Evolutionary conservation across 2,113 vertebrate species (phyloP), one percentile per base, ranked within the genome.

Genomic region (Colossoma macropomum): DNA sequence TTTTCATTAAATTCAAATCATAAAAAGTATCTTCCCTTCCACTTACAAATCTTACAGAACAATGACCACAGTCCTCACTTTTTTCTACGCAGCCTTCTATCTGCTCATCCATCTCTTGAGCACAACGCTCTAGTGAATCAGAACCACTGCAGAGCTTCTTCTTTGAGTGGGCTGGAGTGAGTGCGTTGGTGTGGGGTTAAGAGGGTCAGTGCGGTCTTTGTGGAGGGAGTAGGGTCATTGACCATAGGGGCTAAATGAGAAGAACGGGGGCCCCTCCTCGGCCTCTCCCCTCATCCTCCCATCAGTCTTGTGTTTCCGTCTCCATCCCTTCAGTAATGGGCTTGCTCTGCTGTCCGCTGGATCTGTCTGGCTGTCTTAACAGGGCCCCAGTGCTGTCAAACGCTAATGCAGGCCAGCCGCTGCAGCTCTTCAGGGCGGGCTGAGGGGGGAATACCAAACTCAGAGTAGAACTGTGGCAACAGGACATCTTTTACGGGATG

Each of bases 261-360:
- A 77, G 89, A 87, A 86, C 79, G 79, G 87, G 79, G 54, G 52
- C 84, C 72, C 75, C 30, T 30, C 89, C 84, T 89, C 86, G 86
- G 81, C 83, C 86, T 88, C 78, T 79, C 78, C 34, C 25, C 65
- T 75, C 56, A 32, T 82, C 81, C 89, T 80, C 66, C 88, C 86
- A 80, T 66, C 85, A 83, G 88, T 86, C 86, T 89, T 90, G 70
- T 79, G 78, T 86, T 90, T 90, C 89, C 86, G 69, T 92, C 89
- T 84, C 60, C 85, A 21, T 88, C 90, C 86, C 86, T 32, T 81
- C 60, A 76, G 87, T 90, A 88, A 91, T 84, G 60, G 80, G 85
- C 66, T n/a, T 23, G 63, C 89, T 87, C 88, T 88, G 88, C 89
- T 87, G 84, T 76, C 84, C 87, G 89, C 89, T 90, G 88, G 88